Evolutionary conservation across 2,113 vertebrate genomes (phyloP), one percentile per base, ranked within the genome.

Genomic region (Genyomyrus donnyi): DNA sequence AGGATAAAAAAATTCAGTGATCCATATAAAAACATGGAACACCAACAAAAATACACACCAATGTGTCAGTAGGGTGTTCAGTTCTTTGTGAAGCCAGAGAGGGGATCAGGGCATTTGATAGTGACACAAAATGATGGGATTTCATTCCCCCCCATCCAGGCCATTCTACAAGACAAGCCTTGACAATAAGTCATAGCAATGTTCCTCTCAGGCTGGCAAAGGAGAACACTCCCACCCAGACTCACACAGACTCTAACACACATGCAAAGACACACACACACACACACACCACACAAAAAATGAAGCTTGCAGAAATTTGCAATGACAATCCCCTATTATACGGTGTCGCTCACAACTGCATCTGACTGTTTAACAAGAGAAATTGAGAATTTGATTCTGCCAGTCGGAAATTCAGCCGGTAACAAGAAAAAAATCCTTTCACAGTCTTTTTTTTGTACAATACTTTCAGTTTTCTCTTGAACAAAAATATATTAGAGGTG

Each of bases 141-240:
- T 74, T 74, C 24, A 27, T 70, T 88, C 24, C 42, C 77, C 62
- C 88, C 21, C 10, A 11, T n/a, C 24, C 88, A 50, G 45, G 83
- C 62, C 45, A 50, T 74, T 74, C 56, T 27, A 88, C 62, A 88
- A 88, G 88, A 74, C 58, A n/a, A 31, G 45, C 24, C 27, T 58
- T 88, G 62, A 50, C 42, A 88, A 88, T 88, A 88, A 88, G 62
- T 74, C 62, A 88, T 27, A 17, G 88, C 49, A 88, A 62, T 49
- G 45, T 77, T 56, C 50, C 87, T 62, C 9, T 84, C 80, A 84
- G 39, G 42, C 42, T 24, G 21, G 83, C 45, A 48, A 48, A 48
- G 15, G 39, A 19, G 42, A 48, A 8, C 19, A 3, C 83, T n/a
- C 83, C 83, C 39, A 45, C 19, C 45, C 10, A 46, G 13, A 46